Percentiles rank a stretch among this genome's conserved stretches.
Evolutionary conservation across 2,113 vertebrate genomes (phyloP).

Genomic region (Hippocampus mohnikei): DNA sequence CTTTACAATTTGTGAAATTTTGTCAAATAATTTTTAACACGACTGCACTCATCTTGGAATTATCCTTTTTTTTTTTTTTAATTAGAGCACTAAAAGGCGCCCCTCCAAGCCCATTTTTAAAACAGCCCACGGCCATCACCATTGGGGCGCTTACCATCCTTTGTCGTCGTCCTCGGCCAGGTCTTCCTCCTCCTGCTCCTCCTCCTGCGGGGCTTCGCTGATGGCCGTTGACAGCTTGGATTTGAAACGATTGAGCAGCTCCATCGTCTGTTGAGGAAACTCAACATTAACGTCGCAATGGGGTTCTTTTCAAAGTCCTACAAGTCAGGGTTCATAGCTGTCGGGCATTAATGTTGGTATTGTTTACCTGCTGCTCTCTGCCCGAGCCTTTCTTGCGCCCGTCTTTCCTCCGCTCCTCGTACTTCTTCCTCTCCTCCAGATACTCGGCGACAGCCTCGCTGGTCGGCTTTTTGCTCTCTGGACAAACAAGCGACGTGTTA

Average conservation of each 20-base stretch:
- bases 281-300: too few species aligned
- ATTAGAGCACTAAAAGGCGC: too few species aligned
- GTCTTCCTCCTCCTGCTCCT: slow-evolving; percentile 72
- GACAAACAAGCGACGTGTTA: slow-evolving; percentile 1
- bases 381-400: slow-evolving; percentile 54
- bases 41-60: too few species aligned
- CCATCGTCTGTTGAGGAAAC: slow-evolving; percentile 79
- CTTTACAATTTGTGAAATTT: too few species aligned
- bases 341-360: too few species aligned
- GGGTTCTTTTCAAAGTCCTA: neutral
- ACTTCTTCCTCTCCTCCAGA: slow-evolving; percentile 86
- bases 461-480: slow-evolving; percentile 69
- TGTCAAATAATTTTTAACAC: too few species aligned
- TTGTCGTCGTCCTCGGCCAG: slow-evolving; percentile 86
- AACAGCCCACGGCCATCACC: neutral
- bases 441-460: slow-evolving; percentile 87
- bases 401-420: slow-evolving; percentile 79
- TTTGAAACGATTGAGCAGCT: slow-evolving; percentile 86
- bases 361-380: slow-evolving; percentile 62
- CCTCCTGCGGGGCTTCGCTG: slow-evolving; percentile 81
- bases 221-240: slow-evolving; percentile 90
- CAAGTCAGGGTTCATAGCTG: neutral
- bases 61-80: too few species aligned
- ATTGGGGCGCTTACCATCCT: slow-evolving; percentile 84
- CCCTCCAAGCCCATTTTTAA: neutral